These are phyloP conservation scores for Nymphicus hollandicus DNA, from an alignment of 2,113 vertebrate genomes.

Conservation along the genomic window DNA sequence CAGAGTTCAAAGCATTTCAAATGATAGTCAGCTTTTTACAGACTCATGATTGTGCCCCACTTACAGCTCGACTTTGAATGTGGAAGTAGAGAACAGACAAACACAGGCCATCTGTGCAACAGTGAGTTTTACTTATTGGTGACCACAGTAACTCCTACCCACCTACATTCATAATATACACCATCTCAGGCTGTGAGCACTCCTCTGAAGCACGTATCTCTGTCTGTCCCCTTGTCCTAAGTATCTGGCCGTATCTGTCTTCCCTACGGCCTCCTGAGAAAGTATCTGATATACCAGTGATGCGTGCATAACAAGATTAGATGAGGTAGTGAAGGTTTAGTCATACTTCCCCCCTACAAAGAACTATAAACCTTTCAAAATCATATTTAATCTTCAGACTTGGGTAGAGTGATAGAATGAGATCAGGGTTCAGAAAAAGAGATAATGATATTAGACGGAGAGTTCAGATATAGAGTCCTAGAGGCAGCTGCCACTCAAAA, in stretches of 20 bases:
- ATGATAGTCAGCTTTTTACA: background rate
- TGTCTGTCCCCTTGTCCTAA: background rate
- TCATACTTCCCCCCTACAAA: background rate
- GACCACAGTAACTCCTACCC: background rate
- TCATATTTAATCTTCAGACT: background rate
- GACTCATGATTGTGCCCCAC: background rate
- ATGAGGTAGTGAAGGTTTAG: background rate
- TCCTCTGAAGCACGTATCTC: background rate
- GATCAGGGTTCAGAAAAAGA: background rate
- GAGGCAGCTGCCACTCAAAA: background rate
- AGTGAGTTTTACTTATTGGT: background rate
- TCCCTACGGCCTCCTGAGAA: background rate
- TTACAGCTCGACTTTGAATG: background rate
- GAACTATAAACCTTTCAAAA: background rate
- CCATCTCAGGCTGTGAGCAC: background rate
- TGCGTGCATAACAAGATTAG: accelerated
- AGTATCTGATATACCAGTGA: background rate
- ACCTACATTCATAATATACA: background rate
- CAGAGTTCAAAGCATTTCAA: constrained; percentile 23
- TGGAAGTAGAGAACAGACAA: background rate
- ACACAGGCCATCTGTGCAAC: background rate
- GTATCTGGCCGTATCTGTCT: background rate
- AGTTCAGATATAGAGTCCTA: background rate
- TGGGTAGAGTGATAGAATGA: background rate
- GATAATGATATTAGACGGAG: background rate